Evolutionary conservation across 2,797 vertebrate species (phyloP), one percentile per base, ranked within the genome.

Genomic region (Apodemus agrarius): DNA sequence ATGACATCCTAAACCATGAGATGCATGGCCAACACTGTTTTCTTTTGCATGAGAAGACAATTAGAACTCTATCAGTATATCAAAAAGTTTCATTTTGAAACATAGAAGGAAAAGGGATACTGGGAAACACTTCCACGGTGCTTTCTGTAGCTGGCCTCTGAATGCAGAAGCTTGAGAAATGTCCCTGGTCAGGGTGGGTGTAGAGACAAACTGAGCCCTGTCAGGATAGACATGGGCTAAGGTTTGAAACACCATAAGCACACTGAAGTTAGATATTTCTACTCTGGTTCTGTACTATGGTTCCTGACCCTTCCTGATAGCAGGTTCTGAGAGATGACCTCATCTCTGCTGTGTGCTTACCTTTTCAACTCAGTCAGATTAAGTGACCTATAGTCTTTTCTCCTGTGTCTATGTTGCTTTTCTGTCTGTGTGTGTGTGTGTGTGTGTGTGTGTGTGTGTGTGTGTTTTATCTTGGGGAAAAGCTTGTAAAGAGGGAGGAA

Each of bases 391-490:
- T 26, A 29, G n/a, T 12, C 83, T 91, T 54, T 61, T 76, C 57
- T n/a, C 16, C 76, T 67, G 3, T 81, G 24, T 76, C 22, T 63
- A 16, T 57, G 16, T 93, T 89, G 61, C 88, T 88, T 69, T 93
- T 52, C 54, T 49, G 26, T 34, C 43, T 59, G 57, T 59, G 21
- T 59, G 57, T 59, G 57, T 79, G 31, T 31, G 29, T 61, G 59
- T 59, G 59, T 21, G 57, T 59, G 57, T 21, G 57, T 49, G 37
- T 37, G 59, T 93, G 89, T 46, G 88, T 52, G 16, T 79, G 57
- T 52, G 31, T 22, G 16, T 89, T 96, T 96, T 93, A 92, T 94
- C 46, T 91, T 78, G 13, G 65, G 69, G 21, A 63, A 90, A 54
- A 72, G 78, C 10, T 31, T 76, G 13, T 63, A 87, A 57, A 54